Evolutionary conservation across 1,140 invertebrate species (phyloP).

Genomic region (Rhopalosiphum padi): DNA sequence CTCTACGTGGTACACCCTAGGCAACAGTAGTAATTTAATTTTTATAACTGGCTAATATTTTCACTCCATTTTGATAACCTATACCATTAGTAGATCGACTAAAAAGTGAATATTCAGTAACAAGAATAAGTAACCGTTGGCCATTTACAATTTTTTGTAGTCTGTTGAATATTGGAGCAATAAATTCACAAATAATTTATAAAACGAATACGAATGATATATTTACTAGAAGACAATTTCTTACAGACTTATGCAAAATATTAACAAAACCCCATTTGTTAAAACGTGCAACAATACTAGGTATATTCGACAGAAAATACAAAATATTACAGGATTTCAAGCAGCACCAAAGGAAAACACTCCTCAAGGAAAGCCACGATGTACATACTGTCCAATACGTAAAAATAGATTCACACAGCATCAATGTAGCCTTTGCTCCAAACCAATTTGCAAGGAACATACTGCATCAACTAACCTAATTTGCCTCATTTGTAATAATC

Average conservation of each 20-base stretch:
- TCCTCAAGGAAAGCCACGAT: conserved; percentile 29
- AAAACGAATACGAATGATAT: conserved; percentile 29
- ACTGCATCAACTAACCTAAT: too few relatives aligned
- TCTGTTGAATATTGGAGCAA: conserved; percentile 32
- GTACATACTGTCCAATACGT: conserved; percentile 48
- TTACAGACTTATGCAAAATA: conserved; percentile 14
- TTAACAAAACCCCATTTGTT: conserved; percentile 37
- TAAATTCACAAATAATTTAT: conserved; percentile 51
- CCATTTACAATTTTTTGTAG: conserved; percentile 58
- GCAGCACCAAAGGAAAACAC: neutral
- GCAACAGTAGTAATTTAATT: too few relatives aligned
- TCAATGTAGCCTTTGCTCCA: conserved; percentile 35
- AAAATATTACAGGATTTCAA: conserved; percentile 25
- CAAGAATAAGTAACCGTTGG: conserved; percentile 47
- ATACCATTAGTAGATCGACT: conserved; percentile 27
- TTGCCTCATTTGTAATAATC: too few relatives aligned
- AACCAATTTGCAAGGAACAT: conserved; percentile 47
- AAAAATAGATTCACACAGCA: conserved; percentile 50
- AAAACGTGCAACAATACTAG: conserved; percentile 20
- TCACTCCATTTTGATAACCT: too few relatives aligned
- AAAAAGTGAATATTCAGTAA: conserved; percentile 56
- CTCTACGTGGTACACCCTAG: too few relatives aligned
- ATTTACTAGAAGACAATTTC: neutral
- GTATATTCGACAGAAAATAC: conserved; percentile 33
- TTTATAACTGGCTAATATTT: too few relatives aligned